Evolutionary conservation across 2,113 vertebrate genomes (phyloP).

Genomic region (Meleagris gallopavo): DNA sequence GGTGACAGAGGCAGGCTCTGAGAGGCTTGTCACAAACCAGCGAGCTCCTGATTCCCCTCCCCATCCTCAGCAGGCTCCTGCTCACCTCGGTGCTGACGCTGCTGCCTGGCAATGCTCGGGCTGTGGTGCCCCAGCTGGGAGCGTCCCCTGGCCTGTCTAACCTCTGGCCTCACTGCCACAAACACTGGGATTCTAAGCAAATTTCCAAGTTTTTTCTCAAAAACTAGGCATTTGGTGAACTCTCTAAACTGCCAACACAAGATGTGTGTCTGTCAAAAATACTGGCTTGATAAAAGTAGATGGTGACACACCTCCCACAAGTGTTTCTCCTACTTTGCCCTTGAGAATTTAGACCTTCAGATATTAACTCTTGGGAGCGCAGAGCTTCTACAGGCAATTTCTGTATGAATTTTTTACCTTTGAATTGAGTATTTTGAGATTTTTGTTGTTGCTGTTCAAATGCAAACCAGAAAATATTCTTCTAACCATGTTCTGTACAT

Average conservation of each 20-base stretch:
- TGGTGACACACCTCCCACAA: neutral
- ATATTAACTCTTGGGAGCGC: neutral
- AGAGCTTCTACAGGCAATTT: neutral
- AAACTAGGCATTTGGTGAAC: conserved; percentile 4
- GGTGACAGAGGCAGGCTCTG: neutral
- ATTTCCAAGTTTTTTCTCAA: conserved; percentile 40
- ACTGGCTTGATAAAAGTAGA: conserved; percentile 57
- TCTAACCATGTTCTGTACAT: neutral
- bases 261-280: conserved; percentile 47
- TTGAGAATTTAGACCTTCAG: conserved; percentile 27
- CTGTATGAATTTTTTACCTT: neutral
- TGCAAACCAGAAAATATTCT: neutral
- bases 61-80: neutral
- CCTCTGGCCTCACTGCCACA: neutral
- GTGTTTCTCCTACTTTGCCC: neutral
- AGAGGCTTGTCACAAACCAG: fast-evolving
- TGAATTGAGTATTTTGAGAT: neutral
- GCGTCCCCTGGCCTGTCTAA: neutral
- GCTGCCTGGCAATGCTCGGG: fast-evolving
- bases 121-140: neutral
- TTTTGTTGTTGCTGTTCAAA: neutral
- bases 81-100: neutral
- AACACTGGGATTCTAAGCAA: conserved; percentile 4
- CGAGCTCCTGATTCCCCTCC: neutral
- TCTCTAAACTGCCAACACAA: conserved; percentile 53